Evolutionary conservation across 2,888 invertebrate species (phyloP).

Genomic region (Entomobrya multifasciata): DNA sequence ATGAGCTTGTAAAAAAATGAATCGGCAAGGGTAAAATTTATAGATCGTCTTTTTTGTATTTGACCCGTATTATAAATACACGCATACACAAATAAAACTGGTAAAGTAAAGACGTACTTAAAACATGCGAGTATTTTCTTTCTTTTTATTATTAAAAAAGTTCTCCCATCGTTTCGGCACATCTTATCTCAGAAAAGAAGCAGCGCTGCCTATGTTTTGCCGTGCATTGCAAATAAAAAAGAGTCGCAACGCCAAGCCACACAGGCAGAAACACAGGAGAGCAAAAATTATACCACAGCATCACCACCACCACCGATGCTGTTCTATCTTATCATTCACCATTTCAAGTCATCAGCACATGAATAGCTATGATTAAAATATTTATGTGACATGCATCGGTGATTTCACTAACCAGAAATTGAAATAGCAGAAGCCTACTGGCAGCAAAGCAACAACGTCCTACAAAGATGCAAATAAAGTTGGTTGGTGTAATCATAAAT

Average conservation of each 20-base stretch:
- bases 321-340: slow-evolving; percentile 4
- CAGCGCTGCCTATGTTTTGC: too few species aligned
- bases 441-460: neutral
- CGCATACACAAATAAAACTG: too few species aligned
- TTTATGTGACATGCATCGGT: slow-evolving; percentile 19
- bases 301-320: neutral
- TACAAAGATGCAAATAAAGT: slow-evolving; percentile 34
- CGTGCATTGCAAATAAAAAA: neutral
- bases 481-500: slow-evolving; percentile 12
- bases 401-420: slow-evolving; percentile 1
- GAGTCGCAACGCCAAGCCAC: neutral
- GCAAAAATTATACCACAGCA: neutral
- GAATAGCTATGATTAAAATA: slow-evolving; percentile 7
- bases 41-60: neutral
- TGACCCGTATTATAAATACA: slow-evolving; percentile 40
- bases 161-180: neutral
- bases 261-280: neutral
- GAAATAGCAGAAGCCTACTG: too few species aligned
- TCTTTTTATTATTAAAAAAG: neutral
- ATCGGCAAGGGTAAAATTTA: slow-evolving; percentile 26
- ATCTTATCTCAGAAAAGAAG: too few species aligned
- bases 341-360: slow-evolving; percentile 5
- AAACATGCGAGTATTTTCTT: neutral
- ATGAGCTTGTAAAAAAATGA: slow-evolving; percentile 16
- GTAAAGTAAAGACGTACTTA: too few species aligned